These are phyloP conservation scores for Agelaius tricolor DNA, from an alignment of 2,113 vertebrate genomes.

Conservation along the genomic window DNA sequence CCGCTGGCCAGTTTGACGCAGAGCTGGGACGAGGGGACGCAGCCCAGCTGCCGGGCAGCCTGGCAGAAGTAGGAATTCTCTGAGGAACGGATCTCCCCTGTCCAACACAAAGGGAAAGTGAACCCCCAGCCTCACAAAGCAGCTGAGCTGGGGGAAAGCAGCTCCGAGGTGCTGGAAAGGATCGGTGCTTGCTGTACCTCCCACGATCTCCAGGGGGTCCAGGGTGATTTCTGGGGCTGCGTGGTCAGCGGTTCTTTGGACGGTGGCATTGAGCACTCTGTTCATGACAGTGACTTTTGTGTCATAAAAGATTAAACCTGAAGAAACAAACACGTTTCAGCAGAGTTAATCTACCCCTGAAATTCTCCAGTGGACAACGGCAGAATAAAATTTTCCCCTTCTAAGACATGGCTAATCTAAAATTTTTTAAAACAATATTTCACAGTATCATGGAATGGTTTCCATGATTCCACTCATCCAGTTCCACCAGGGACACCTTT, in stretches of 20 bases:
- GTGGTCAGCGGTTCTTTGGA: conserved; percentile 94
- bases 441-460: background rate
- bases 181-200: conserved; percentile 68
- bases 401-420: background rate
- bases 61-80: conserved; percentile 98
- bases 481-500: background rate
- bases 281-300: conserved; percentile 97
- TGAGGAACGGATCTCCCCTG: conserved; percentile 90
- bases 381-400: background rate
- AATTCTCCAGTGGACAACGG: background rate
- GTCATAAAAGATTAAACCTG: conserved; percentile 95
- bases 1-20: conserved; percentile 95
- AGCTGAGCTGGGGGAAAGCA: too few species aligned
- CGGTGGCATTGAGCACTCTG: conserved; percentile 91
- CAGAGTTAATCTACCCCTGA: background rate
- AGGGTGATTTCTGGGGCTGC: conserved; percentile 96
- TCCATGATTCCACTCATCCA: background rate
- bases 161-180: fast-evolving
- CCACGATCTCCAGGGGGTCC: conserved; percentile 94
- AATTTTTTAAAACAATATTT: background rate
- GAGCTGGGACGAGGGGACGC: conserved; percentile 92
- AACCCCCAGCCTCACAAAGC: background rate
- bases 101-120: background rate
- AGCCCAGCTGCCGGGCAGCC: conserved; percentile 91
- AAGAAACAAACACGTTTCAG: background rate